phyloP scores from a whole-genome alignment of 2,113 vertebrate species.

The Cisticola juncidis region DNA sequence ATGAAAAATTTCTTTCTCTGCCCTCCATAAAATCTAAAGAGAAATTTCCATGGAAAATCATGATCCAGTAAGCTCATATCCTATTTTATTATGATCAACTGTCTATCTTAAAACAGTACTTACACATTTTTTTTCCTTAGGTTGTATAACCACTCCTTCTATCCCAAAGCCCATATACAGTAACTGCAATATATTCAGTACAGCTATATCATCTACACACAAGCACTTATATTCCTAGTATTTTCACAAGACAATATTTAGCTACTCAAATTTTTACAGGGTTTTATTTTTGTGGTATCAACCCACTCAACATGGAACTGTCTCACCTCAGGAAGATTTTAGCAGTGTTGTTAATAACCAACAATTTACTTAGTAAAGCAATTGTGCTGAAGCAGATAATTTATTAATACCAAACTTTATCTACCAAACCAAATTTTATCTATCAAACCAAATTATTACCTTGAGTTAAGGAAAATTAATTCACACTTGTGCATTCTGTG shows the following conservation, averaged over 20 bases:
- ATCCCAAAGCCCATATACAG: not conserved
- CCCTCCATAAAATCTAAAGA: not conserved
- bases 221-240: not conserved
- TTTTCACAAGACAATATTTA: not conserved
- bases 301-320: not conserved
- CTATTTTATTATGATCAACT: not conserved
- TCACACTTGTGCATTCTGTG: not conserved
- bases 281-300: not conserved
- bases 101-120: not conserved
- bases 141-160: not conserved
- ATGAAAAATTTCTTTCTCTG: not conserved
- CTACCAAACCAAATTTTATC: too few species aligned
- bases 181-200: not conserved
- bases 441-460: not conserved
- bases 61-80: not conserved
- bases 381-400: not conserved
- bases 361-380: not conserved
- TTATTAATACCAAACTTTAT: not conserved
- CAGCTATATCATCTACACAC: not conserved
- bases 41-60: not conserved
- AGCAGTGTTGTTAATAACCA: not conserved
- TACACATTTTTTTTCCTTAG: not conserved
- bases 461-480: not conserved
- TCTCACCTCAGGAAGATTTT: not conserved
- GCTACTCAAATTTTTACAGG: not conserved